Conservation (phyloP, 1,140 invertebrate species). For the Procambarus virginalis region DNA sequence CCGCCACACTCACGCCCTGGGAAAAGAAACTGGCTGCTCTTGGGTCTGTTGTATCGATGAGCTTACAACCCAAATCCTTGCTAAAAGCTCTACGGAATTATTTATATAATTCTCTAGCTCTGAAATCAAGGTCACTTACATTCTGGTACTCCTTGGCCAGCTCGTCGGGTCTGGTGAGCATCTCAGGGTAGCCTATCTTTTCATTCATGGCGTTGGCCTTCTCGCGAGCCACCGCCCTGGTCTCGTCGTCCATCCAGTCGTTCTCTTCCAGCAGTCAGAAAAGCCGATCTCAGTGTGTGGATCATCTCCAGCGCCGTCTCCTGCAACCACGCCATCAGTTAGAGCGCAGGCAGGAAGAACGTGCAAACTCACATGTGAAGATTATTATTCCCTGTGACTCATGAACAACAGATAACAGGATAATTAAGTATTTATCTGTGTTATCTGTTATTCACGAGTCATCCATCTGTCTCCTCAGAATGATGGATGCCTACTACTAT, state of each 20-base stretch:
- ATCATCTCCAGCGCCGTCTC: slow-evolving; percentile 91
- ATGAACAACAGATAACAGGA: background rate
- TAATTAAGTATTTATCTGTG: background rate
- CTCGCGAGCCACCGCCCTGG: slow-evolving; percentile 86
- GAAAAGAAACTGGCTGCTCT: too few relatives aligned
- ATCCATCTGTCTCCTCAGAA: too few relatives aligned
- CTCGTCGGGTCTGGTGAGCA: slow-evolving; percentile 82
- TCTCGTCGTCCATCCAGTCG: slow-evolving; percentile 93
- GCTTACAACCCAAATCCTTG: too few relatives aligned
- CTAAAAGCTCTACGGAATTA: too few relatives aligned
- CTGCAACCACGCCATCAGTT: slow-evolving; percentile 73
- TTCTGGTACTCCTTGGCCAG: slow-evolving; percentile 83
- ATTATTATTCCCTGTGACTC: too few relatives aligned
- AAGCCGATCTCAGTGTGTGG: slow-evolving; percentile 90
- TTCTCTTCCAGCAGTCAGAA: slow-evolving; percentile 89
- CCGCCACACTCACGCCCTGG: too few relatives aligned
- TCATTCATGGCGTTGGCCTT: slow-evolving; percentile 88
- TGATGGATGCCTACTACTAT: too few relatives aligned
- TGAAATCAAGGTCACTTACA: slow-evolving; percentile 74
- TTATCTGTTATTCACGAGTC: too few relatives aligned
- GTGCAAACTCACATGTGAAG: background rate
- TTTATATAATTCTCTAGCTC: too few relatives aligned
- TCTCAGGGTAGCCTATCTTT: slow-evolving; percentile 87
- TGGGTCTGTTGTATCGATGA: too few relatives aligned
- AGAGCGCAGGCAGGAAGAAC: background rate